phyloP scores from a whole-genome alignment of 2,888 invertebrate species.

The Fabriciana adippe region DNA sequence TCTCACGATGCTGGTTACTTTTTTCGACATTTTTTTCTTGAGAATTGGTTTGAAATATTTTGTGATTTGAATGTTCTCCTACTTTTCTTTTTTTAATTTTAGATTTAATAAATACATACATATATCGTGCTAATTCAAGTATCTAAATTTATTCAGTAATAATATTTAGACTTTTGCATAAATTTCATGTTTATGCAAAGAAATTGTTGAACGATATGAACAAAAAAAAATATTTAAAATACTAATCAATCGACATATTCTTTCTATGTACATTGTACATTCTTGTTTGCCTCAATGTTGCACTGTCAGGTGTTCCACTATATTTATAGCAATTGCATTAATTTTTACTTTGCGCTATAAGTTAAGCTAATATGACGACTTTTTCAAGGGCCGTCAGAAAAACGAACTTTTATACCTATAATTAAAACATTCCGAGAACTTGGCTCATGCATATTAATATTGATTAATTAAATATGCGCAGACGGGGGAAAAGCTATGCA shows the following conservation, averaged over 20 bases:
- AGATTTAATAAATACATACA: neutral
- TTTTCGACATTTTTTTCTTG: constrained; percentile 48
- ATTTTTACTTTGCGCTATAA: constrained; percentile 9
- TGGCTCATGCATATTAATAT: constrained; percentile 27
- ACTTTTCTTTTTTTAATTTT: too few species aligned
- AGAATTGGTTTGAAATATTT: constrained; percentile 32
- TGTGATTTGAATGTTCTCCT: constrained; percentile 8
- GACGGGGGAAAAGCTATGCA: constrained; percentile 21
- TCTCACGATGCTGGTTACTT: constrained; percentile 63
- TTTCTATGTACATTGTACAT: too few species aligned
- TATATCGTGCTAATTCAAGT: neutral
- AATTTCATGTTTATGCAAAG: too few species aligned
- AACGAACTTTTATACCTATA: constrained; percentile 20
- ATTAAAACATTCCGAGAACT: constrained; percentile 23
- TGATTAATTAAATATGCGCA: constrained; percentile 29
- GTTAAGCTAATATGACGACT: constrained; percentile 3
- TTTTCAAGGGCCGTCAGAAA: constrained; percentile 3
- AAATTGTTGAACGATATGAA: too few species aligned
- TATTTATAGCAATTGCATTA: neutral
- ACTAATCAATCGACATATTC: too few species aligned
- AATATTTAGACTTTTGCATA: too few species aligned
- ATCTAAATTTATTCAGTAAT: too few species aligned
- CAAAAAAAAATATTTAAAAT: too few species aligned
- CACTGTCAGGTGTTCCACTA: too few species aligned
- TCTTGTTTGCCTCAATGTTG: too few species aligned